Percentiles rank a stretch among this genome's conserved stretches.
phyloP scores from a whole-genome alignment of 2,113 vertebrate genomes.

The Arizona elegans region DNA sequence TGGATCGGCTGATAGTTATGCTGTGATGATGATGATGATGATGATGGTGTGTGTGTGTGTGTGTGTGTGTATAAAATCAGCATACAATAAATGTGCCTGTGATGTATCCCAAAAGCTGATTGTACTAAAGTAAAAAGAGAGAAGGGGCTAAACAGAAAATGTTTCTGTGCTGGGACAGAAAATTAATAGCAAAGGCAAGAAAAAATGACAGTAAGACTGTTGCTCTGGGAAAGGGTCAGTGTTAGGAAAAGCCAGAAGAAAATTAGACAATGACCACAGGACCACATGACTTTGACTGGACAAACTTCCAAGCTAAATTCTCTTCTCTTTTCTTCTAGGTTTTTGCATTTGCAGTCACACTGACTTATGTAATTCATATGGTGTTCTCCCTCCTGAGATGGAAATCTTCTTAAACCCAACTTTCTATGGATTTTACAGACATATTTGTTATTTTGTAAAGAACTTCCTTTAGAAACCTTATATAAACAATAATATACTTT shows the following conservation, averaged over 20 bases:
- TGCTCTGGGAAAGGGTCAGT: not conserved
- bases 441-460: not conserved
- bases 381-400: constrained; percentile 73
- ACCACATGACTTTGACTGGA: not conserved
- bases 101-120: too few species aligned
- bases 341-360: constrained; percentile 74
- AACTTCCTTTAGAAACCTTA: not conserved
- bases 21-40: too few species aligned
- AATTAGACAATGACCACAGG: not conserved
- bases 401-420: constrained; percentile 69
- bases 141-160: not conserved
- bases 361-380: constrained; percentile 76
- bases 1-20: not conserved
- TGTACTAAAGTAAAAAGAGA: not conserved
- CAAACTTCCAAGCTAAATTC: not conserved
- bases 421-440: not conserved
- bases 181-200: not conserved
- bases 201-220: not conserved
- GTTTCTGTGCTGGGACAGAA: not conserved
- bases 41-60: too few species aligned
- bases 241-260: not conserved
- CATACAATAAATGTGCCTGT: not conserved
- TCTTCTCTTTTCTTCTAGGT: constrained; percentile 65
- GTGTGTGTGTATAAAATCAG: not conserved
- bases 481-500: constrained; percentile 10